Percentiles rank a stretch among this genome's conserved stretches.
phyloP scores from a whole-genome alignment of 2,888 invertebrate genomes.

The Loripinus fragilis region DNA sequence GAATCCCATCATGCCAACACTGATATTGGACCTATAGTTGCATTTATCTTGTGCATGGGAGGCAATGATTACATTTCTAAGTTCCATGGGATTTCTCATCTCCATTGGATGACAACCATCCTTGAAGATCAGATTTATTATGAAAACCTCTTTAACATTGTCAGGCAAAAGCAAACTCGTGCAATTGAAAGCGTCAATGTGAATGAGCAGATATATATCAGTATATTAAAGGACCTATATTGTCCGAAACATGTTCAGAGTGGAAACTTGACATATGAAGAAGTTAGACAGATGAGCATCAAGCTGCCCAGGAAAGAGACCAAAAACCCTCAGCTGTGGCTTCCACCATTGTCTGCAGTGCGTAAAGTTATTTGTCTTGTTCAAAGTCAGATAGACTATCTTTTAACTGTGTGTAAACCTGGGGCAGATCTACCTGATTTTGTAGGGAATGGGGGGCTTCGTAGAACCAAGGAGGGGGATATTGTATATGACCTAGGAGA shows the following conservation, averaged over 20 bases:
- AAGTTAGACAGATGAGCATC: slow-evolving; percentile 16
- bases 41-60: slow-evolving; percentile 26
- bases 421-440: slow-evolving; percentile 24
- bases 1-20: slow-evolving; percentile 11
- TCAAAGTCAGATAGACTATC: slow-evolving; percentile 16
- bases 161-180: not conserved
- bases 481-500: slow-evolving; percentile 23
- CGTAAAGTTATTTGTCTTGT: not conserved
- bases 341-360: slow-evolving; percentile 27
- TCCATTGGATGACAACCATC: not conserved
- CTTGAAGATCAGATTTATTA: not conserved
- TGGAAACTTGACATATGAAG: slow-evolving; percentile 17
- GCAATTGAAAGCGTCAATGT: not conserved
- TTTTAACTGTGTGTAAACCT: slow-evolving; percentile 19
- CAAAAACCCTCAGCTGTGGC: slow-evolving; percentile 22
- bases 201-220: slow-evolving; percentile 11
- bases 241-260: slow-evolving; percentile 3
- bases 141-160: not conserved
- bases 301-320: not conserved
- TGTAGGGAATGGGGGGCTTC: slow-evolving; percentile 1
- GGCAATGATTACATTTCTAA: slow-evolving; percentile 34
- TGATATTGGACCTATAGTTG: slow-evolving; percentile 20
- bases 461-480: slow-evolving; percentile 23
- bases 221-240: slow-evolving; percentile 20
- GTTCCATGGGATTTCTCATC: slow-evolving; percentile 32